These are phyloP conservation scores for Agapornis roseicollis DNA, from an alignment of 2,113 vertebrate genomes.

Conservation along the genomic window DNA sequence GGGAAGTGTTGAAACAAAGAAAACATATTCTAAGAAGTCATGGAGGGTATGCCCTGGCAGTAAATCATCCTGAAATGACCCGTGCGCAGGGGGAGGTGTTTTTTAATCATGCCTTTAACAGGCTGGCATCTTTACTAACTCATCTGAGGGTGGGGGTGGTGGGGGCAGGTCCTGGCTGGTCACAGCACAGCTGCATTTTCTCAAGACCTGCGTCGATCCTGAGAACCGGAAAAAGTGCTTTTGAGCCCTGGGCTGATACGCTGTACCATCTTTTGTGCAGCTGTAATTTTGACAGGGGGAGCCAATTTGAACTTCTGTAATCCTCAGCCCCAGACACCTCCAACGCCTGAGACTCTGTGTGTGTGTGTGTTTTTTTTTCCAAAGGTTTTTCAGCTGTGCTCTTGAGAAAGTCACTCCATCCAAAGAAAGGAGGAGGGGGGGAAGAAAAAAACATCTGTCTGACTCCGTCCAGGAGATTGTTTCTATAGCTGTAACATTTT, in stretches of 20 bases:
- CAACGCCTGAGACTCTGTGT: constrained; percentile 66
- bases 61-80: constrained; percentile 32
- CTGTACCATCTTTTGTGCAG: constrained; percentile 79
- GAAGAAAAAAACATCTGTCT: constrained; percentile 62
- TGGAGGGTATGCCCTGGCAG: not conserved
- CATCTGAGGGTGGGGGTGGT: accelerated
- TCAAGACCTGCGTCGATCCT: constrained; percentile 64
- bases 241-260: constrained; percentile 69
- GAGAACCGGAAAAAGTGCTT: constrained; percentile 75
- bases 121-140: constrained; percentile 16
- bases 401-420: constrained; percentile 70
- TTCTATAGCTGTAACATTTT: constrained; percentile 72
- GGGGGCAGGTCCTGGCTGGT: not conserved
- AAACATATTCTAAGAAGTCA: not conserved
- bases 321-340: constrained; percentile 78
- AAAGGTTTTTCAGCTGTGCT: constrained; percentile 75
- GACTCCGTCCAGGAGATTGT: constrained; percentile 61
- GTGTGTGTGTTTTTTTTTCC: constrained; percentile 52
- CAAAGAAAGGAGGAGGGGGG: not conserved
- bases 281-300: constrained; percentile 75
- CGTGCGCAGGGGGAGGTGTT: not conserved
- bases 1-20: constrained; percentile 53
- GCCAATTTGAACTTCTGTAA: constrained; percentile 77
- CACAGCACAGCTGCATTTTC: constrained; percentile 73
- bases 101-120: not conserved